These are phyloP conservation scores for Borostomias antarcticus DNA, from an alignment of 2,797 vertebrate species.

Conservation along the genomic window DNA sequence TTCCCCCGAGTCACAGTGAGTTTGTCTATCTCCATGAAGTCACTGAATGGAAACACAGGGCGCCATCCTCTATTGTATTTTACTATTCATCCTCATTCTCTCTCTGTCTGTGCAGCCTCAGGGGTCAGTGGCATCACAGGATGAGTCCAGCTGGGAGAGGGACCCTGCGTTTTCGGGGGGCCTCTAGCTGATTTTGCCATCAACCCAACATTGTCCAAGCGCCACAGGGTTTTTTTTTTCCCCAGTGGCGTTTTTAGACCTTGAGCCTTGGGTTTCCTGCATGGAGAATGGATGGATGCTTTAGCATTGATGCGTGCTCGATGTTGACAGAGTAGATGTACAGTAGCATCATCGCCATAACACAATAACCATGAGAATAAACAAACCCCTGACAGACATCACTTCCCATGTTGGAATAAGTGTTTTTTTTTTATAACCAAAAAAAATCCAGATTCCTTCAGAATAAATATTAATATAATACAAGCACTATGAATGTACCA, in stretches of 20 bases:
- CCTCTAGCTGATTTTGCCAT: constrained; percentile 5
- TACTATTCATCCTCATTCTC: constrained; percentile 58
- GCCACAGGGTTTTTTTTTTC: not conserved
- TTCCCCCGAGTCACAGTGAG: constrained; percentile 55
- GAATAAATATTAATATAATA: too few relatives aligned
- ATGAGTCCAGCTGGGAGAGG: constrained; percentile 11
- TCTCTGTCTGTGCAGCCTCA: constrained; percentile 35
- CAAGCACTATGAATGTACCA: too few relatives aligned
- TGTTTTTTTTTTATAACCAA: too few relatives aligned
- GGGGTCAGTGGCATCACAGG: constrained; percentile 21
- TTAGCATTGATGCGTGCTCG: too few relatives aligned
- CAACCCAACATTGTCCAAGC: not conserved
- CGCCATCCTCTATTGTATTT: constrained; percentile 42
- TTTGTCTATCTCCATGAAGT: constrained; percentile 67
- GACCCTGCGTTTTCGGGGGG: constrained; percentile 2
- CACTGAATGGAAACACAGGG: constrained; percentile 46
- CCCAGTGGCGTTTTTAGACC: not conserved
- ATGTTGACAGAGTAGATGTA: too few relatives aligned
- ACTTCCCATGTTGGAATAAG: too few relatives aligned
- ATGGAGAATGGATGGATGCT: not conserved
- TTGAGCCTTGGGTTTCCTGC: not conserved
- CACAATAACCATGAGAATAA: too few relatives aligned
- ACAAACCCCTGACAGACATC: too few relatives aligned
- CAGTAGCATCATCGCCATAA: too few relatives aligned
- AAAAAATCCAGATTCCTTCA: too few relatives aligned